These are phyloP conservation scores for Phaethornis superciliosus DNA, from an alignment of 2,113 vertebrate genomes.

Conservation along the genomic window DNA sequence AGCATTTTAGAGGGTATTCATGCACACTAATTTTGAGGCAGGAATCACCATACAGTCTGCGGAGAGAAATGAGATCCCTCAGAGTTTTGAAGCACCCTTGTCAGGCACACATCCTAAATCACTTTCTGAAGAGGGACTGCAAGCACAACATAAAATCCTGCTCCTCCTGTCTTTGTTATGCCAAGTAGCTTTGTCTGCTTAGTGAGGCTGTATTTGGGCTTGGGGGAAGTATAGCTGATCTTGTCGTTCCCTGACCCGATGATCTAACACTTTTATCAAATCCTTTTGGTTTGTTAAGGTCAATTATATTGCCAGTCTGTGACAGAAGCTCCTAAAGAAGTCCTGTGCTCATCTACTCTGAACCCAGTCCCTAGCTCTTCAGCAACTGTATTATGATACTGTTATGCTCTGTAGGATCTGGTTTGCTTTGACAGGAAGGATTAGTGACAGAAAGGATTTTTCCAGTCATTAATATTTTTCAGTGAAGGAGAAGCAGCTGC, in stretches of 20 bases:
- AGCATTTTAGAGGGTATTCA: background rate
- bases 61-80: background rate
- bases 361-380: background rate
- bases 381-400: background rate
- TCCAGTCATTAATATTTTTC: background rate
- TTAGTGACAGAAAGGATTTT: background rate
- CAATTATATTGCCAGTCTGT: background rate
- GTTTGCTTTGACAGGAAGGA: background rate
- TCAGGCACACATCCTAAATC: background rate
- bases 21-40: background rate
- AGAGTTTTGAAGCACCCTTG: background rate
- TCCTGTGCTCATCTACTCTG: background rate
- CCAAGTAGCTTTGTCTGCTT: background rate
- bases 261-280: background rate
- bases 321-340: background rate
- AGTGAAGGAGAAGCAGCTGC: background rate
- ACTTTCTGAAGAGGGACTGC: background rate
- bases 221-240: background rate
- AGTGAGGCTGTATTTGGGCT: background rate
- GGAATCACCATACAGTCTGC: background rate
- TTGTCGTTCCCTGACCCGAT: background rate
- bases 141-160: background rate
- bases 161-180: background rate
- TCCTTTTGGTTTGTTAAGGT: background rate
- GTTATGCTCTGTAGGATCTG: background rate